Evolutionary conservation across 2,797 vertebrate species (phyloP).

Genomic region (Chaenodraco wilsoni): DNA sequence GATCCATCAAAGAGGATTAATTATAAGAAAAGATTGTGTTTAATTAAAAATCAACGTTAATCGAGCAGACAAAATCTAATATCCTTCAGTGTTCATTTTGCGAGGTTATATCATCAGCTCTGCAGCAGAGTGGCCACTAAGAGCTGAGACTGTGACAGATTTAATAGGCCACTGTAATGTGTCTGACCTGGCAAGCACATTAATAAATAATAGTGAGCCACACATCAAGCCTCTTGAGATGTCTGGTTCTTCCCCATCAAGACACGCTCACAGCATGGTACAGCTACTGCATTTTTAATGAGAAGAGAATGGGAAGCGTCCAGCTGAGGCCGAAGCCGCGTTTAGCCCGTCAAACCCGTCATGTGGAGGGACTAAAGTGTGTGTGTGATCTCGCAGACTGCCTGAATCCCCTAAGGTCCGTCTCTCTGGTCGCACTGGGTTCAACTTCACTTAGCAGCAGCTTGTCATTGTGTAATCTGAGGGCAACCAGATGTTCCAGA

Average conservation of each 20-base stretch:
- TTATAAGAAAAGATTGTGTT: slow-evolving; percentile 29
- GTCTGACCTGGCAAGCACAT: slow-evolving; percentile 38
- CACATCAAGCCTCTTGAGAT: slow-evolving; percentile 47
- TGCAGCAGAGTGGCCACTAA: slow-evolving; percentile 7
- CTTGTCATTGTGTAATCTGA: slow-evolving; percentile 46
- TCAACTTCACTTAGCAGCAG: slow-evolving; percentile 33
- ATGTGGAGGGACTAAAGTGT: slow-evolving; percentile 25
- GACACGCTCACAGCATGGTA: slow-evolving; percentile 35
- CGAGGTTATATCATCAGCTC: neutral
- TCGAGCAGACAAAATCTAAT: no score
- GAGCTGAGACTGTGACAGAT: slow-evolving; percentile 30
- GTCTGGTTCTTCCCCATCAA: slow-evolving; percentile 51
- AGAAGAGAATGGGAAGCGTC: slow-evolving; percentile 29
- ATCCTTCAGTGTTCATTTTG: neutral
- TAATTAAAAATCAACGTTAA: slow-evolving; percentile 8
- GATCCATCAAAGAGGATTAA: neutral
- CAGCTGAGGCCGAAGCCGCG: slow-evolving; percentile 45
- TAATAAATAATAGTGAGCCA: slow-evolving; percentile 54
- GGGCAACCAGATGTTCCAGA: slow-evolving; percentile 48
- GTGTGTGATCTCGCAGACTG: slow-evolving; percentile 35
- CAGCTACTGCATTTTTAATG: slow-evolving; percentile 56
- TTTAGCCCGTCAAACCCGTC: slow-evolving; percentile 33
- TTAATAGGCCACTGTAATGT: slow-evolving; percentile 35
- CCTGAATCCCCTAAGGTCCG: slow-evolving; percentile 37
- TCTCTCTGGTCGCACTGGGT: slow-evolving; percentile 21